Evolutionary conservation across 2,113 vertebrate genomes (phyloP), one percentile per base, ranked within the genome.

Genomic region (Hiodon tergisus): DNA sequence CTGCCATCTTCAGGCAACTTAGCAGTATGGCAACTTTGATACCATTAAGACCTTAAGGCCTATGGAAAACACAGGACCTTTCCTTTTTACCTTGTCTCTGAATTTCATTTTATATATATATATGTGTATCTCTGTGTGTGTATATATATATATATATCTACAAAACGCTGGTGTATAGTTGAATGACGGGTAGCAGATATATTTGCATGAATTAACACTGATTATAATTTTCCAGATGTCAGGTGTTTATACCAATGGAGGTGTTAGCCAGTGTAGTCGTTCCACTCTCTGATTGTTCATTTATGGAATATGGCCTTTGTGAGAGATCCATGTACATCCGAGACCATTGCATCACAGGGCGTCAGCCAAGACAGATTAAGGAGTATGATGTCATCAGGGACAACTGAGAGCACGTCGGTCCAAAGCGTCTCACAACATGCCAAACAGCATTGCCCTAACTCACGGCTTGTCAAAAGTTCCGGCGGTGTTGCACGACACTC

Each of bases 1-100:
- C 88, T 92, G 89, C 91, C 91, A 88, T 87, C 91, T 88, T 82
- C 86, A 85, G 91, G 87, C 79, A 77, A 78, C 77, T 76, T 72
- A 48, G 48, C 66, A 48, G 67, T 78, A 81, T 82, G 87, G 79
- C 89, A 85, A 31, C 58, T 66, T 60, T 47, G 51, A 16, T 31
- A 31, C 31, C 31, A 31, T 31, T 31, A 31, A 31, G 31, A 31
- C 31, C 31, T 31, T 31, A 31, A 31, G 31, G 31, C 31, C 31
- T 31, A 31, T 1, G 31, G 31, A 31, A 31, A 31, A 31, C 31
- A 31, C 31, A 31, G 31, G 31, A 31, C 2, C 10, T 61, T 61
- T 54, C 51, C 53, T 69, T 69, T 55, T 69, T 69, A 48, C 16
- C 52, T 31, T 16, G 31, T 31, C 31, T 31, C 31, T 31, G 31